Conservation (phyloP, 1,140 invertebrate species). For the Drosophila biarmipes region DNA sequence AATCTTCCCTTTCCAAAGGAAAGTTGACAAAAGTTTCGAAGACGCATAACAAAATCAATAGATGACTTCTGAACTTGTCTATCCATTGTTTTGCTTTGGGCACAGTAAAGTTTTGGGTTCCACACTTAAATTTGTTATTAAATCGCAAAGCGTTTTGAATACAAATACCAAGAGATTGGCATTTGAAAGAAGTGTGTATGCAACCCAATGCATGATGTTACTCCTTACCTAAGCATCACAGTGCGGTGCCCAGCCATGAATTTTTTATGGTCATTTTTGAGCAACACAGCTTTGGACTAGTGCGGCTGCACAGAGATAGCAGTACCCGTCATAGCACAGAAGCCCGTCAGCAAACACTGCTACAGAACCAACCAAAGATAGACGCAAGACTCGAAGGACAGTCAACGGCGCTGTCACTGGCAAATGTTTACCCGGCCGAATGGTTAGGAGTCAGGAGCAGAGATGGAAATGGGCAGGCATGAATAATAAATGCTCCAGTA, state of each 20-base stretch:
- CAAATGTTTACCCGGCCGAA: slow-evolving; percentile 26
- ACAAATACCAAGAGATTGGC: background rate
- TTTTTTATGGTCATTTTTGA: slow-evolving; percentile 71
- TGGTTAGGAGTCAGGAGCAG: slow-evolving; percentile 3
- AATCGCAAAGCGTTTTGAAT: background rate
- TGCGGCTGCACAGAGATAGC: slow-evolving; percentile 29
- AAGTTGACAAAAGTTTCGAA: slow-evolving; percentile 51
- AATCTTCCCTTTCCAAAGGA: slow-evolving; percentile 2
- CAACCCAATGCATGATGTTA: slow-evolving; percentile 8
- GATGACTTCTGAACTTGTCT: slow-evolving; percentile 50
- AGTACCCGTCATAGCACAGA: slow-evolving; percentile 19
- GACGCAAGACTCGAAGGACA: background rate
- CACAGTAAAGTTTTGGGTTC: slow-evolving; percentile 31
- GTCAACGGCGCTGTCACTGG: slow-evolving; percentile 35
- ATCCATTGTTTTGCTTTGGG: slow-evolving; percentile 16
- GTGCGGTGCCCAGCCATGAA: slow-evolving; percentile 60
- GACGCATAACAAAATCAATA: slow-evolving; percentile 68
- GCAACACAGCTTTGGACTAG: slow-evolving; percentile 19
- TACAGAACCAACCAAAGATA: slow-evolving; percentile 19
- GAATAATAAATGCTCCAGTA: slow-evolving; percentile 66
- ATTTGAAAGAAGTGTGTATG: background rate
- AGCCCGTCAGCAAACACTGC: slow-evolving; percentile 53
- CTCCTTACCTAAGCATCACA: slow-evolving; percentile 37
- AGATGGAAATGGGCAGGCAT: slow-evolving; percentile 23
- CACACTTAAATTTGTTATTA: background rate